phyloP scores from a whole-genome alignment of 2,888 invertebrate species.

The Hymenopus coronatus region DNA sequence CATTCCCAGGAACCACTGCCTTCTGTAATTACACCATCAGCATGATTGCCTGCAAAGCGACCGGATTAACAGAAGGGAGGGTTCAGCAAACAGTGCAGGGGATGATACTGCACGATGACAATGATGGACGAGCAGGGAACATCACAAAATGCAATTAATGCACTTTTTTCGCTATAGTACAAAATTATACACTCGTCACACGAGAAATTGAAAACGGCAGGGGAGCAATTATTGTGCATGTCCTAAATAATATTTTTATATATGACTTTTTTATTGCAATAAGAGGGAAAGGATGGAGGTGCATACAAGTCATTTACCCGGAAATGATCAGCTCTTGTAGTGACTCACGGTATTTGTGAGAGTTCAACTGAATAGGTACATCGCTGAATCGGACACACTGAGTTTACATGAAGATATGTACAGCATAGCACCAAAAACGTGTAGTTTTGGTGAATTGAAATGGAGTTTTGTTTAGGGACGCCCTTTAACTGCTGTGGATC shows the following conservation, averaged over 20 bases:
- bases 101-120: not conserved
- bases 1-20: not conserved
- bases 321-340: not conserved
- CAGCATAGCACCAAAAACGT: too few relatives aligned
- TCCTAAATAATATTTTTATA: not conserved
- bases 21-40: not conserved
- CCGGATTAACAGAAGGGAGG: not conserved
- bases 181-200: not conserved
- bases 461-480: too few relatives aligned
- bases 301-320: not conserved
- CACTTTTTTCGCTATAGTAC: not conserved
- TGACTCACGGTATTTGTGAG: too few relatives aligned
- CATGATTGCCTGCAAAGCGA: not conserved
- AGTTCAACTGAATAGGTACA: too few relatives aligned
- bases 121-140: not conserved
- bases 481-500: too few relatives aligned
- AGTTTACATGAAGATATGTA: too few relatives aligned
- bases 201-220: not conserved
- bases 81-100: not conserved
- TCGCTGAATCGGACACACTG: too few relatives aligned
- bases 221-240: not conserved
- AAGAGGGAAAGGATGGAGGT: not conserved
- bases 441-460: too few relatives aligned
- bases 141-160: not conserved
- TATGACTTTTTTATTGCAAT: not conserved